Base-by-base conservation (phyloP, 2,888 invertebrate genomes). In the Aleiodes leptofemur region DNA sequence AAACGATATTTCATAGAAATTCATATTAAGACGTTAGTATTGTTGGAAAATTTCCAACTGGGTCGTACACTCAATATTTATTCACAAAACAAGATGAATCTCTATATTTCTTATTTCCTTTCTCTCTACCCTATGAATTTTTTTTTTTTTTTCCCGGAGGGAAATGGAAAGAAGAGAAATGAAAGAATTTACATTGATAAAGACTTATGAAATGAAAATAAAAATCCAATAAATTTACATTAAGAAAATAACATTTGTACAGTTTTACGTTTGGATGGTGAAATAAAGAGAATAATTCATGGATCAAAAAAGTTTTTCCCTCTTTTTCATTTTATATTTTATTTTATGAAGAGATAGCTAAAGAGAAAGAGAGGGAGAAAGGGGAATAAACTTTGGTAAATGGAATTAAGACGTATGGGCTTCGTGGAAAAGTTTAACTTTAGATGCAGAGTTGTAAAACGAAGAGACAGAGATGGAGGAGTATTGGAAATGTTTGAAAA, bases 401-500 rank as follows among this genome's bases (percentile, higher is more conserved):
- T 81, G 78, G 79, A 82, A 82, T 81, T 81, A 81, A 81, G 80
- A 82, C 81, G 80, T 81, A 83, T 81, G 81, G 77, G 5, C 77
- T 76, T 79, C 38, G 56, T 77, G 78, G 78, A 80, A 23, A 81
- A 80, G 81, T 81, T 81, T 78, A 77, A 79, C 73, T 79, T 78
- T 68, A 78, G 76, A 78, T 74, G 76, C 76, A 64, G 76, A 69
- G 73, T 74, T 69, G 72, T 66, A 56, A 68, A 53, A 11, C 48
- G 50, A 53, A 66, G 61, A 48, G 76, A 57, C 50, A 23, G 55
- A 14, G 72, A 51, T 61, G 56, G 61, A 66, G 53, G 55, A 61
- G 64, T 43, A 57, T 57, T 61, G 38, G 14, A 55, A 5, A 48
- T 51, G 34, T 64, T 7, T 38, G 48, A 55, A 23, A 57, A 11